These are phyloP conservation scores for Sesia apiformis DNA, from an alignment of 2,888 invertebrate genomes.

Conservation along the genomic window DNA sequence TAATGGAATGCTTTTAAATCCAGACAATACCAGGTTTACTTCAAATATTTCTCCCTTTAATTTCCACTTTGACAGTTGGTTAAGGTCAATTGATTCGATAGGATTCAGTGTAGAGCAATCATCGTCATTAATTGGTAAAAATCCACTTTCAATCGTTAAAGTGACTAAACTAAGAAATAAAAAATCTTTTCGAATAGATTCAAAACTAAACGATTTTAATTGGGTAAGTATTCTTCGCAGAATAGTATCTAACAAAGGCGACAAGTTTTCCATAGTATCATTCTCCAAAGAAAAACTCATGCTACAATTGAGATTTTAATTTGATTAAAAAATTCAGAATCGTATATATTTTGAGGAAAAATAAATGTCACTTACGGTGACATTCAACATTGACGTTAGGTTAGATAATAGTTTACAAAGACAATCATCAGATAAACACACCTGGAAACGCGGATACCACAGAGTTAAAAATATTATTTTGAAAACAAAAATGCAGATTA, in stretches of 20 bases:
- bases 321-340: no score
- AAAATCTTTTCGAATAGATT: conserved; percentile 46
- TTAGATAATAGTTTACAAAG: no score
- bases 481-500: no score
- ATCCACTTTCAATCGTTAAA: conserved; percentile 55
- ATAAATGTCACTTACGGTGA: no score
- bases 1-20: conserved; percentile 32
- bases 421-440: no score
- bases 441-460: no score
- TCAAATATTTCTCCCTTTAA: conserved; percentile 33
- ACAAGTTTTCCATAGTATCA: background rate
- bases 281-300: no score
- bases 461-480: no score
- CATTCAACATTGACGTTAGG: no score
- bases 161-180: conserved; percentile 45
- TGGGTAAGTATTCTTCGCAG: background rate
- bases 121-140: conserved; percentile 27
- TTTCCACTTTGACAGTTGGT: conserved; percentile 35
- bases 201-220: conserved; percentile 9
- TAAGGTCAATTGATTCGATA: conserved; percentile 18
- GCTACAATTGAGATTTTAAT: no score
- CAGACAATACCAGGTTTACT: conserved; percentile 35
- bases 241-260: background rate
- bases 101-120: conserved; percentile 20
- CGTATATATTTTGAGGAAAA: no score